Evolutionary conservation across 2,113 vertebrate species (phyloP), one percentile per base, ranked within the genome.

Genomic region (Epinephelus moara): DNA sequence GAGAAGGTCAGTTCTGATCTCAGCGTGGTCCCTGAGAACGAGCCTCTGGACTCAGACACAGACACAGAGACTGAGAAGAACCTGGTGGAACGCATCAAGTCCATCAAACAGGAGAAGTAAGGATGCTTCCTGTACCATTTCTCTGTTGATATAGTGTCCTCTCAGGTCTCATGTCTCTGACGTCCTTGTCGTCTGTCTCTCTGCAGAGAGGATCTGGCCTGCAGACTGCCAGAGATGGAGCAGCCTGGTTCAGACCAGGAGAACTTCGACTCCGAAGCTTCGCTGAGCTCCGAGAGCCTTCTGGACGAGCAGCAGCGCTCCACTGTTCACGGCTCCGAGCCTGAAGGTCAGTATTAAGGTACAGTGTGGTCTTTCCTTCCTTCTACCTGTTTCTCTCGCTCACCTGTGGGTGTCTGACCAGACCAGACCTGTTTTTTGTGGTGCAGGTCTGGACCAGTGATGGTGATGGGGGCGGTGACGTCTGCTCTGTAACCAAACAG

Each of bases 41-140:
- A 96, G 82, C 96, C 95, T 10, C 72, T 95, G 0, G 94, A 96
- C 52, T 95, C 95, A 0, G 97, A 97, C 84, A 80, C 92, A 0
- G 96, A 97, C 84, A 80, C 92, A 0, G 96, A 97, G 0, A 95
- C 96, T 55, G 96, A 96, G 89, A 96, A 97, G 88, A 97, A 96
- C 70, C 95, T 99, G 90, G 93, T 99, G 0, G 97, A 98, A 47
- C 95, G 96, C 25, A 97, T 99, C 79, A 97, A 98, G 92, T 98
- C 97, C 18, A 98, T 99, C 91, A 99, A 99, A 85, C 97, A 99
- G 88, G 98, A 99, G 70, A 99, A 99, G 98, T 98, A 93, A 96
- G 94, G 14, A 71, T 3, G 19, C 2, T 15, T 49, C 33, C 17
- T 45, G 42, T 45, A 45, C 10, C 9, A 11, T 45, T 11, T 45